Evolutionary conservation across 92 coral and sea anemone species (phyloP), one percentile per base, ranked within the genome.

Genomic region (Epizoanthus illoricatus): DNA sequence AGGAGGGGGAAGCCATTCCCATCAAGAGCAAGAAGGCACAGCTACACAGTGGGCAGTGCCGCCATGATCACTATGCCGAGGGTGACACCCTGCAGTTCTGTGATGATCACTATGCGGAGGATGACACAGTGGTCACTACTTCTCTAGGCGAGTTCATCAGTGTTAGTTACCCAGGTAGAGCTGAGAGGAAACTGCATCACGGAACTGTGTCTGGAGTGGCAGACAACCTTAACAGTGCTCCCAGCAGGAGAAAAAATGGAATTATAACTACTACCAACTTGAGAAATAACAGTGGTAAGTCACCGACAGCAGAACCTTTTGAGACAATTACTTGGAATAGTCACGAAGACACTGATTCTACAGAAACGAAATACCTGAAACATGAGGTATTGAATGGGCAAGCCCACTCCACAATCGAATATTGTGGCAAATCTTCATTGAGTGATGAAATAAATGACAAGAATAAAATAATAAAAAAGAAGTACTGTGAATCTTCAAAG

Each of bases 11-110:
- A 39, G 69, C 81, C 45, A n/a, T 19, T 19, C 81, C 81, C 17
- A 76, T 76, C 42, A 76, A 76, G 70, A 76, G 56, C 56, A 76
- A 76, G 28, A 76, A n/a, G 52, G 81, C 81, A 19, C 81, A 76
- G 81, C 65, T 60, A 2, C 64, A 76, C 28, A 76, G 42, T 3
- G 23, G 42, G 49, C 28, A 40, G 47, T 76, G 61, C 65, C 2
- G 11, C 18, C 69, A 61, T n/a, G 56, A 76, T 60, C 81, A 76
- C 47, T 76, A 60, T 61, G 21, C 68, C 1, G 62, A 41, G 36
- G 47, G 28, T 39, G 58, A 61, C 36, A 36, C 81, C 15, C 2
- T 52, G 68, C 16, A 40, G 47, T 76, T 76, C 65, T 7, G 20
- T 41, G 81, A 76, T 10, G 70, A 76, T 60, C 81, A 76, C 47